These are phyloP conservation scores for Orgyia antiqua DNA, from an alignment of 2,888 invertebrate genomes.

Conservation along the genomic window DNA sequence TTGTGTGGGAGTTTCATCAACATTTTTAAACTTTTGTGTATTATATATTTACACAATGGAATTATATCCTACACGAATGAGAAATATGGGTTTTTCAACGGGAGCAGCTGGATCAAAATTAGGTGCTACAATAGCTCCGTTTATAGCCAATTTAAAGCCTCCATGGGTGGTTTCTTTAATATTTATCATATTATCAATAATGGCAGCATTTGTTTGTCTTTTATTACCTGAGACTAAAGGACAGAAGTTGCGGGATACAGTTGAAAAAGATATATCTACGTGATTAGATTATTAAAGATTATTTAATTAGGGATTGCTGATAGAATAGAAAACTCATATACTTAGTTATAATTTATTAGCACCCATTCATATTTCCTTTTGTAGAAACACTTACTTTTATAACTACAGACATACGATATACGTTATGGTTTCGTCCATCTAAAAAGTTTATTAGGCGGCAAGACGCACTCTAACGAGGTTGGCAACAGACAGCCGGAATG, in stretches of 20 bases:
- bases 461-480: too few species aligned
- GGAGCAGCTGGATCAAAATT: conserved; percentile 38
- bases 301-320: too few species aligned
- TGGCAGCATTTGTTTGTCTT: conserved; percentile 36
- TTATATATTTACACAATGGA: conserved; percentile 41
- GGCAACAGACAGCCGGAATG: too few species aligned
- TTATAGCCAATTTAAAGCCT: conserved; percentile 38
- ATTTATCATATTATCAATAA: conserved; percentile 39
- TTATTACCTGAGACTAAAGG: conserved; percentile 52
- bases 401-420: too few species aligned
- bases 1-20: conserved; percentile 27
- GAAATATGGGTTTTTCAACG: conserved; percentile 47
- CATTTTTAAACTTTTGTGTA: conserved; percentile 26
- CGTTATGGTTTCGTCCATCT: too few species aligned
- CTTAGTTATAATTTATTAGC: too few species aligned
- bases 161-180: conserved; percentile 42
- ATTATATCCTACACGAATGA: conserved; percentile 48
- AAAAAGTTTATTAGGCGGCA: too few species aligned
- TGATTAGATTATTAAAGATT: too few species aligned
- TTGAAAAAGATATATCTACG: conserved; percentile 27
- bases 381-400: too few species aligned
- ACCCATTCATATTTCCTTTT: too few species aligned
- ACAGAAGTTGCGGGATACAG: conserved; percentile 38
- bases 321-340: too few species aligned
- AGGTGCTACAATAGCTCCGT: conserved; percentile 48